phyloP scores from a whole-genome alignment of 1,140 invertebrate genomes.

The Calycopis cecrops region DNA sequence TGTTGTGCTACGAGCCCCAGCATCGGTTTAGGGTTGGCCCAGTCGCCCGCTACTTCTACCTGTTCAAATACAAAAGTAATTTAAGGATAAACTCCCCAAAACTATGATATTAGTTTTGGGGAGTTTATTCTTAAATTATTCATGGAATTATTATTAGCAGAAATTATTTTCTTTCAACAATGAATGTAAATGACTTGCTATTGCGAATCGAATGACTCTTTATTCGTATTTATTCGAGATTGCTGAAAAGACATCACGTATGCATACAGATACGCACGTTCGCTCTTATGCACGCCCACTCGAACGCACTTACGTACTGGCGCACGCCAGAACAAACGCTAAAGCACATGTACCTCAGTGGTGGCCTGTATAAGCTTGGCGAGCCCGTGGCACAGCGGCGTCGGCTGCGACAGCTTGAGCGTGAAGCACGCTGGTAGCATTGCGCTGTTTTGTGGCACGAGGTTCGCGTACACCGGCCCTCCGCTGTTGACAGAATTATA shows the following conservation, averaged over 20 bases:
- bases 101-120: too few species aligned
- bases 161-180: too few species aligned
- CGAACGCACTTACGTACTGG: not conserved
- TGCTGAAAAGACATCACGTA: too few species aligned
- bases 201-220: too few species aligned
- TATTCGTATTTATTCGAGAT: too few species aligned
- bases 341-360: constrained; percentile 43
- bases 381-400: constrained; percentile 87
- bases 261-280: too few species aligned
- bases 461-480: constrained; percentile 85
- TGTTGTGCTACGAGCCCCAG: constrained; percentile 86
- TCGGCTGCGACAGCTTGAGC: constrained; percentile 88
- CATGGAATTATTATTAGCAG: too few species aligned
- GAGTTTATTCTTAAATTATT: too few species aligned
- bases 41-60: constrained; percentile 82
- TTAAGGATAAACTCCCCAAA: too few species aligned
- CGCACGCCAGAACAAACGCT: not conserved
- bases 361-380: constrained; percentile 83
- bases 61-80: too few species aligned
- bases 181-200: too few species aligned
- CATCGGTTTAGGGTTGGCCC: constrained; percentile 79
- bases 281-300: too few species aligned
- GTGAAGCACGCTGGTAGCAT: constrained; percentile 94
- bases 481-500: constrained; percentile 47
- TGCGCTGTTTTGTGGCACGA: constrained; percentile 89